Conservation (phyloP, 2,888 invertebrate species). For the Eristalinus aeneus region DNA sequence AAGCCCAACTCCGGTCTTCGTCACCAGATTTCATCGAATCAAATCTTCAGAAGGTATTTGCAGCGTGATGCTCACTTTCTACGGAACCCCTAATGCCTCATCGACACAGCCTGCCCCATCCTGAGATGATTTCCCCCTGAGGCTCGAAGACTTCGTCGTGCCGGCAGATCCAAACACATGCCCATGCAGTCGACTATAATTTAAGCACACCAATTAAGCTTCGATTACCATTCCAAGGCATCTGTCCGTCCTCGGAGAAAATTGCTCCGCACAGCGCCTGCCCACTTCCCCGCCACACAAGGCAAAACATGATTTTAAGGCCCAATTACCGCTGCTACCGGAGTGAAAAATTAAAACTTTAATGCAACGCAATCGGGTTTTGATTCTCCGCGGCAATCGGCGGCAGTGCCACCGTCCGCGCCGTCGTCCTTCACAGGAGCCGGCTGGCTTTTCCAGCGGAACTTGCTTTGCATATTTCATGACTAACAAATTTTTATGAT, state of each 20-base stretch:
- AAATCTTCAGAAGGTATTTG: too few relatives aligned
- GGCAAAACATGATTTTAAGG: constrained; percentile 7
- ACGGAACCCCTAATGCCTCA: too few relatives aligned
- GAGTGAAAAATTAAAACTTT: constrained; percentile 32
- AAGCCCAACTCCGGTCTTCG: too few relatives aligned
- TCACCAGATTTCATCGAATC: too few relatives aligned
- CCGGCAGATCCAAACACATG: too few relatives aligned
- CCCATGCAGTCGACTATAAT: too few relatives aligned
- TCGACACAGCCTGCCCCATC: too few relatives aligned
- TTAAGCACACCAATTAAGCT: neutral
- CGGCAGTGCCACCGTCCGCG: neutral
- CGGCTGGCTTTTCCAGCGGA: neutral
- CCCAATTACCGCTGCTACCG: constrained; percentile 17
- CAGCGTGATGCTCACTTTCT: too few relatives aligned
- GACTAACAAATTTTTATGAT: constrained; percentile 31
- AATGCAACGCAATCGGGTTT: constrained; percentile 41
- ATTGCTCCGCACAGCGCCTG: neutral
- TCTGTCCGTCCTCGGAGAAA: neutral
- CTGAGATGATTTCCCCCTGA: too few relatives aligned
- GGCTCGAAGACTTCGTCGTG: too few relatives aligned
- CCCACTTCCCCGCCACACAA: neutral
- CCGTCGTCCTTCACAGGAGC: neutral
- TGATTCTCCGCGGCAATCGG: constrained; percentile 23
- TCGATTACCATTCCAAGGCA: neutral
- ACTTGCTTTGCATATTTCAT: constrained; percentile 23